Percentiles rank a stretch among this genome's conserved stretches.
Evolutionary conservation across 2,113 vertebrate species (phyloP).

Genomic region (Melospiza melodia): DNA sequence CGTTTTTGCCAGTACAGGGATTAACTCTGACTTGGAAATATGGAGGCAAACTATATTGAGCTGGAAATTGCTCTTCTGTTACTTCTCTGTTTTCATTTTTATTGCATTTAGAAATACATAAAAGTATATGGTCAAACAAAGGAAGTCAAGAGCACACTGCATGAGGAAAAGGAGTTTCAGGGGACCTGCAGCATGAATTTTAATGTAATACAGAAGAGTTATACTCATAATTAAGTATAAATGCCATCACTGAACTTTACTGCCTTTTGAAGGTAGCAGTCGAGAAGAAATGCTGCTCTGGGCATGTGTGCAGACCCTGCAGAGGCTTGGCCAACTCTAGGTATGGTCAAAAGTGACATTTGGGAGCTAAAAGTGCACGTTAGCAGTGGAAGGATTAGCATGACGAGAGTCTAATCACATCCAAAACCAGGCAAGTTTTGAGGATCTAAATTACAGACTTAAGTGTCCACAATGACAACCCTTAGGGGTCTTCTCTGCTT

Average conservation of each 20-base stretch:
- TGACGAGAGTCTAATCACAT: not conserved
- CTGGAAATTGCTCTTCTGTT: not conserved
- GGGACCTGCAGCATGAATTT: not conserved
- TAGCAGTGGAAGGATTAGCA: not conserved
- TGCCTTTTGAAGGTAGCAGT: rapidly evolving
- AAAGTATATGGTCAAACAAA: not conserved
- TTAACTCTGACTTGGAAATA: not conserved
- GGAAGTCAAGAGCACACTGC: not conserved
- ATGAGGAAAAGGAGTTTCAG: not conserved
- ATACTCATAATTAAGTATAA: not conserved
- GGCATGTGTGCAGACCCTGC: not conserved
- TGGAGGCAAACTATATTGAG: not conserved
- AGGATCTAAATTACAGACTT: not conserved
- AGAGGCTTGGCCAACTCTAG: not conserved
- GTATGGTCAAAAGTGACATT: not conserved
- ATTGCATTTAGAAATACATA: not conserved
- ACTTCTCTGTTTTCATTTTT: not conserved
- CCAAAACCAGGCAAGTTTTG: not conserved
- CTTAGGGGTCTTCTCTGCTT: not conserved
- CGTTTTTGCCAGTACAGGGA: not conserved
- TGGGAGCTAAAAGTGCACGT: not conserved
- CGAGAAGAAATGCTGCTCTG: not conserved
- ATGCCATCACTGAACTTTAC: not conserved
- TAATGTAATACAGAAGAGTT: not conserved
- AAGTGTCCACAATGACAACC: not conserved